Base-by-base conservation (phyloP, 2,797 vertebrate genomes). In the Parauchenoglanis punctatus region DNA sequence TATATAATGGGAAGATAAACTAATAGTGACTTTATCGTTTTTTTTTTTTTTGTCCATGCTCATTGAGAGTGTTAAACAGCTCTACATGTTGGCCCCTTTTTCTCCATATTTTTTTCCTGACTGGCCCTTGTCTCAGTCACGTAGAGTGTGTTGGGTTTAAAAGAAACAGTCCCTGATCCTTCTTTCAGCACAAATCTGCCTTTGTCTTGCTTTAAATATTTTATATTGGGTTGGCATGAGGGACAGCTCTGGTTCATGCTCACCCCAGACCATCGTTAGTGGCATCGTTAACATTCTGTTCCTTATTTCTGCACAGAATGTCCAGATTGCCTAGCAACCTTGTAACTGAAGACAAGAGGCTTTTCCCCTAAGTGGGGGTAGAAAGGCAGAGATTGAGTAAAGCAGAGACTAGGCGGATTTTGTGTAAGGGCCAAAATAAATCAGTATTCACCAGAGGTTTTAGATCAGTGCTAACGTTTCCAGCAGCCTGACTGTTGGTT, bases 241-340 rank as follows among this genome's bases (percentile, higher is more conserved):
- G 87, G 61, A 68, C 49, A 44, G 63, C 70, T 85, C 80, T 46
- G 58, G 31, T 73, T 2, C 5, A 78, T 84, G 61, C 76, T 85
- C 73, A 68, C 49, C 68, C 84, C 35, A 63, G 58, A 59, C 31
- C 18, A 85, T 93, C 92, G 89, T 90, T 91, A 92, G 83, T 73
- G 35, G 28, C 76, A 68, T 72, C 72, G 91, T 93, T 94, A 86
- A 93, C 89, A 94, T 94, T 93, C 91, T 85, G 86, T 82, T 88
- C 85, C 89, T 87, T 91, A 77, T 75, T 89, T 91, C 85, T 20
- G 31, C 61, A n/a, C 54, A 80, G 88, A 90, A 49, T 35, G 46
- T 13, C 81, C 52, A 89, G 86, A 94, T 91, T 92, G 87, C 91
- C 84, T 28, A 91, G 89, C 91, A 91, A 89, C 88, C 86, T 67